Percentiles rank a stretch among this genome's conserved stretches.
Evolutionary conservation across 2,113 vertebrate genomes (phyloP).

Genomic region (Aepyceros melampus): DNA sequence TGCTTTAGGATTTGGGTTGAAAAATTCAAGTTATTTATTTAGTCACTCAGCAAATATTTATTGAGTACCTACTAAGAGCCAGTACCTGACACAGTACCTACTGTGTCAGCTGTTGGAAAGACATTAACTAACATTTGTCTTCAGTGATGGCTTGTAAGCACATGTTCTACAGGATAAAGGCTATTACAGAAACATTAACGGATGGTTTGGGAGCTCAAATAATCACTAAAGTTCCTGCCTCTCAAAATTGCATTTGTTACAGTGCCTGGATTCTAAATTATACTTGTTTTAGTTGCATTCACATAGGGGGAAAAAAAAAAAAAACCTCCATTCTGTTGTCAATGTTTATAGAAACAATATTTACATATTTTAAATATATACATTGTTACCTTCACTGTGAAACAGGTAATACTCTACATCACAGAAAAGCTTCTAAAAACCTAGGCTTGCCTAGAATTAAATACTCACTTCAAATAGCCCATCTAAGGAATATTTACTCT

Average conservation of each 20-base stretch:
- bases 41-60: neutral
- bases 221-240: neutral
- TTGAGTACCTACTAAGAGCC: neutral
- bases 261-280: neutral
- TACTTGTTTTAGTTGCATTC: neutral
- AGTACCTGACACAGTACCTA: too few relatives aligned
- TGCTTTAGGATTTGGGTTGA: neutral
- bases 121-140: neutral
- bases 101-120: neutral
- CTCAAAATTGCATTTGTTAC: neutral
- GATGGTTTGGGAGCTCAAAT: neutral
- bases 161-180: neutral
- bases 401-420: neutral
- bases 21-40: constrained; percentile 30
- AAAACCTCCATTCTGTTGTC: neutral
- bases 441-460: neutral
- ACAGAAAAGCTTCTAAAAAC: neutral
- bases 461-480: neutral
- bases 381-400: neutral
- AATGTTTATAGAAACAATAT: neutral
- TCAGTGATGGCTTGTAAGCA: neutral
- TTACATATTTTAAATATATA: constrained; percentile 2
- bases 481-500: neutral
- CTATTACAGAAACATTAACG: neutral
- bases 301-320: fast-evolving